Evolutionary conservation across 2,797 vertebrate genomes (phyloP), one percentile per base, ranked within the genome.

Genomic region (Galagoides demidoff): DNA sequence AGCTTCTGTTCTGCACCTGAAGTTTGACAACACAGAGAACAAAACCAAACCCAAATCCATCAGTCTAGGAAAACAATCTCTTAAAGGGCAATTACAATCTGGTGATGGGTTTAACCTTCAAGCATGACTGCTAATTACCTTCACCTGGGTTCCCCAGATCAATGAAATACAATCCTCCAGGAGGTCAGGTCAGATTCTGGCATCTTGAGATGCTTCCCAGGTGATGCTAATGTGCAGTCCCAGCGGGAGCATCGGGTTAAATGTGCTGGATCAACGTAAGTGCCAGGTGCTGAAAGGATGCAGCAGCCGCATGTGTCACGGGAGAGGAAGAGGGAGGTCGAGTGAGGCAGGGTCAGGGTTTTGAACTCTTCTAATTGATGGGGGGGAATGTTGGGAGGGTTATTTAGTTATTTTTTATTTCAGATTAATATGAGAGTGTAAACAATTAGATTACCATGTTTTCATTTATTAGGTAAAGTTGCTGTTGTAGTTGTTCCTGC

Each of bases 111-210:
- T 94, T 37, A 23, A 4, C 39, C n/a, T 59, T 66, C 27, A 55
- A 34, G 8, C 7, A 7, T 68, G 63, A 10, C 2, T 57, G 39
- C 70, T 59, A 78, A 57, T 64, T 66, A 23, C 39, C 57, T 74
- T 73, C 23, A 3, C n/a, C 20, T 73, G 83, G 19, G 19, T 64
- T 81, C 73, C 63, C 37, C 37, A 85, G 55, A 39, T 10, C 23
- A 49, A 16, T 64, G 61, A 59, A 19, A 6, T 79, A 37, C 31
- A n/a, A 14, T 16, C 55, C 61, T 81, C 27, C n/a, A 52, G 55
- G 39, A 77, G 27, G 13, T 25, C 0, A 5, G 2, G 7, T 17
- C 14, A 59, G 61, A 19, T 0, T 4, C 59, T 11, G 20, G 9
- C 9, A 22, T n/a, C 25, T 76, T 71, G 5, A 52, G 71, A 68